phyloP scores from a whole-genome alignment of 1,140 invertebrate genomes.

The Ylistrum balloti region DNA sequence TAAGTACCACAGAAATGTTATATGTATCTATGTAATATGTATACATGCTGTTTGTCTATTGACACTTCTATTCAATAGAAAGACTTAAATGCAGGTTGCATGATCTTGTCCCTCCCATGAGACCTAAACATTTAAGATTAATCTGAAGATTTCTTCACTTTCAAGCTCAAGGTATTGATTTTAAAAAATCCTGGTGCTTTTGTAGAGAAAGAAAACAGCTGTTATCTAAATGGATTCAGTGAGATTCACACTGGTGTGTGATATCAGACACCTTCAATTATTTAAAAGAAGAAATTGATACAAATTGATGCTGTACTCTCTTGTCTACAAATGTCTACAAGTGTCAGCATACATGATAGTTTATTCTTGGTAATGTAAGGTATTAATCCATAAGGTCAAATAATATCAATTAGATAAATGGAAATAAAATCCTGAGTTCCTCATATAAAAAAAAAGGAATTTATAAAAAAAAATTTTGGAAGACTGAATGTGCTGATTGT shows the following conservation, averaged over 20 bases:
- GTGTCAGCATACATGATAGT: not conserved
- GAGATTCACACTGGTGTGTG: not conserved
- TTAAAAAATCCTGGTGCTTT: not conserved
- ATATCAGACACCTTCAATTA: conserved; percentile 26
- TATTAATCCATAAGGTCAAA: too few species aligned
- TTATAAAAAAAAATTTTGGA: not conserved
- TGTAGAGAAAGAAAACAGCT: not conserved
- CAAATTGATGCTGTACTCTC: not conserved
- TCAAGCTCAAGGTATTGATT: not conserved
- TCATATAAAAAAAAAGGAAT: not conserved
- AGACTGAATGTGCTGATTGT: too few species aligned
- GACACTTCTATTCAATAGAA: too few species aligned
- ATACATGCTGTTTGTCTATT: too few species aligned
- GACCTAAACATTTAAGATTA: conserved; percentile 1
- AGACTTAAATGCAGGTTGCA: not conserved
- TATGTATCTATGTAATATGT: too few species aligned
- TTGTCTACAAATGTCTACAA: not conserved
- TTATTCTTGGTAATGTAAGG: too few species aligned
- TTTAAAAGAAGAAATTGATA: conserved; percentile 18
- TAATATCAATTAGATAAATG: too few species aligned
- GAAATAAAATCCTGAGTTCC: not conserved
- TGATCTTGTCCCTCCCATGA: not conserved
- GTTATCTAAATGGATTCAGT: conserved; percentile 19
- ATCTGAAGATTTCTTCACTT: conserved; percentile 16
- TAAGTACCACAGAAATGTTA: too few species aligned